Percentiles rank a stretch among this genome's conserved stretches.
Evolutionary conservation across 2,888 invertebrate species (phyloP).

Genomic region (Athalia rosae): DNA sequence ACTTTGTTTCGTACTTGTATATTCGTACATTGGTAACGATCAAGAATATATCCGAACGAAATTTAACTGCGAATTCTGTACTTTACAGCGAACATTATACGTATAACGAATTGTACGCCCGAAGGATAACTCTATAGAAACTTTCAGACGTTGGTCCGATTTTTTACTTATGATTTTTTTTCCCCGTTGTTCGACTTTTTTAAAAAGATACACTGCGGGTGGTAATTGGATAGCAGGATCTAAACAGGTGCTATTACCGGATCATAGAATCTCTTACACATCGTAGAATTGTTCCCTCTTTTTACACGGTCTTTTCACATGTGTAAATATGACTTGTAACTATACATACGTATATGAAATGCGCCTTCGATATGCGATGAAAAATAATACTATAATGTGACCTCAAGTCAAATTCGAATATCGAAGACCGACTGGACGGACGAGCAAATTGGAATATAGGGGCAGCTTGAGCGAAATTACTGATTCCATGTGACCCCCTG

Average conservation of each 20-base stretch:
- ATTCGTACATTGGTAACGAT: neutral
- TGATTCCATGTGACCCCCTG: no score
- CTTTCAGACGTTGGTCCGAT: neutral
- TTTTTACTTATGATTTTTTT: neutral
- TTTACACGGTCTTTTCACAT: neutral
- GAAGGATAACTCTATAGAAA: neutral
- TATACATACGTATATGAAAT: neutral
- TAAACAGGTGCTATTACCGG: constrained; percentile 31
- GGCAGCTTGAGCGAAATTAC: no score
- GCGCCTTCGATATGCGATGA: neutral
- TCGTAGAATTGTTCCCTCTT: constrained; percentile 5
- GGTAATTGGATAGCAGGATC: constrained; percentile 35
- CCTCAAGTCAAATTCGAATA: no score
- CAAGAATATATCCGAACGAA: no score
- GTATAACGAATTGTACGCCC: neutral
- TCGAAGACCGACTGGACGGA: no score
- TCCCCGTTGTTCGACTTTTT: no score
- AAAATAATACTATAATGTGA: no score
- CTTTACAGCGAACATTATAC: neutral
- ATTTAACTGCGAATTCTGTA: no score
- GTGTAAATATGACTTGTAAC: neutral
- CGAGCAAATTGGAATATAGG: no score
- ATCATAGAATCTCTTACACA: constrained; percentile 31
- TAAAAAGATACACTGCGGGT: constrained; percentile 12
- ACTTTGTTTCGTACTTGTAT: neutral